Base-by-base conservation (phyloP, 2,888 invertebrate species). In the Xylota segnis region DNA sequence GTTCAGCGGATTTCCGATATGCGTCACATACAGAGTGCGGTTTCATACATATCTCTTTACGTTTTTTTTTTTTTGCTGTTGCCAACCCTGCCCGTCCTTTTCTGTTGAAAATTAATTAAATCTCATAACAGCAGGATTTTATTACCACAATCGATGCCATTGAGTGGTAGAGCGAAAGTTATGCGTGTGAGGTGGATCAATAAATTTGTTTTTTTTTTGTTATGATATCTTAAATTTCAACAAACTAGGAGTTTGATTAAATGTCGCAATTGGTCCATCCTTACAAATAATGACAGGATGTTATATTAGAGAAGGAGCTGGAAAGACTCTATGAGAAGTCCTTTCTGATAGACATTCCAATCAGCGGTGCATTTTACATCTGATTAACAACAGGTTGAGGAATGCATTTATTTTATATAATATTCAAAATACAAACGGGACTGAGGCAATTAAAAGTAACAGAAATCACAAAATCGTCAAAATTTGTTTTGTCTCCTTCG, bases 1-100 rank as follows among this genome's bases (percentile, higher is more conserved):
- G 61, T 63, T 61, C 37, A 78, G 32, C 78, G 83, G 83, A 83
- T 83, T 72, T 83, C 77, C 83, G 77, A 72, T 82, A 65, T 63
- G 71, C 76, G 76, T 76, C 76, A 76, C 43, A 66, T 78, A 50
- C 83, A 78, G 47, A 63, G 52, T 77, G 83, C 10, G 77, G 83
- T 78, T 78, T 63, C 12, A 32, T 45, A n/a, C 27, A 34, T 12
- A 23, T 37, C 16, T 40, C 29, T 29, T 54, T 52, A n/a, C n/a
- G n/a, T 40, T 14, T 34, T 52, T 29, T 50, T 12, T 37, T 66
- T 59, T 70, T 23, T 32, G 18, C 23, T 23, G 23, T 23, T 23
- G 23, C 2, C 4, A 34, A 14, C 6, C 23, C 14, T 23, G 23
- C 12, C 47, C 16, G 9, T n/a, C 16, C 37, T 47, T 50, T n/a